Conservation (phyloP, 2,797 vertebrate genomes). For the Picus viridis region DNA sequence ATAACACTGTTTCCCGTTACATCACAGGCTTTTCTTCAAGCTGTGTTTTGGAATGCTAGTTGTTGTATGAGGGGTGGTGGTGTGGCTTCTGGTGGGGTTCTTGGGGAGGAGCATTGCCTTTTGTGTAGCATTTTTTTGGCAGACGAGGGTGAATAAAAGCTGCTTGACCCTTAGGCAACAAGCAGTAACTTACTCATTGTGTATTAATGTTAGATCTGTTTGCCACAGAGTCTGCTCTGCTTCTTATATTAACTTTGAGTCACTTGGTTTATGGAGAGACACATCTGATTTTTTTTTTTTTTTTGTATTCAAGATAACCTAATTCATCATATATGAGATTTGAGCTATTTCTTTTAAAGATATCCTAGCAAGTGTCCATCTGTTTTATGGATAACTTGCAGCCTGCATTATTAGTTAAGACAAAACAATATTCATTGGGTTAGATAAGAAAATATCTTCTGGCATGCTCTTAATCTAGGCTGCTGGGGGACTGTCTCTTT, state of each 20-base stretch:
- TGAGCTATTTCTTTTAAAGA: background rate
- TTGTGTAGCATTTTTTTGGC: constrained; percentile 19
- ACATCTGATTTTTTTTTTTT: background rate
- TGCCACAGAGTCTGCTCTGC: background rate
- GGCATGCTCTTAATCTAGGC: background rate
- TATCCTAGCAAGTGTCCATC: background rate
- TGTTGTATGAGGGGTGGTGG: background rate
- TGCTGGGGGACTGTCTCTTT: background rate
- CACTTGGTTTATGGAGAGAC: background rate
- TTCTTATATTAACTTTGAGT: constrained; percentile 14
- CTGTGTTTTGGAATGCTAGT: constrained; percentile 8
- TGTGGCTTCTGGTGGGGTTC: background rate
- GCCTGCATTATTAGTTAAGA: background rate
- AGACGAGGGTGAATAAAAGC: constrained; percentile 1
- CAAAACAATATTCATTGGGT: background rate
- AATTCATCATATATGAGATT: background rate
- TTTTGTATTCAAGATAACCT: background rate
- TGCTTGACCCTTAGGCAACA: background rate
- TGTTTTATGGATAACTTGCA: background rate
- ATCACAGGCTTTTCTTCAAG: constrained; percentile 34
- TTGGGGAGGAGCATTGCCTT: background rate
- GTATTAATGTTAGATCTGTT: background rate
- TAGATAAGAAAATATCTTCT: background rate
- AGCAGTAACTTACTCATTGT: constrained; percentile 13
- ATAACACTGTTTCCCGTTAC: constrained; percentile 3